Percentiles rank a stretch among this genome's conserved stretches.
These are phyloP conservation scores for Junonia oenone DNA, from an alignment of 2,888 invertebrate genomes.

Conservation along the genomic window DNA sequence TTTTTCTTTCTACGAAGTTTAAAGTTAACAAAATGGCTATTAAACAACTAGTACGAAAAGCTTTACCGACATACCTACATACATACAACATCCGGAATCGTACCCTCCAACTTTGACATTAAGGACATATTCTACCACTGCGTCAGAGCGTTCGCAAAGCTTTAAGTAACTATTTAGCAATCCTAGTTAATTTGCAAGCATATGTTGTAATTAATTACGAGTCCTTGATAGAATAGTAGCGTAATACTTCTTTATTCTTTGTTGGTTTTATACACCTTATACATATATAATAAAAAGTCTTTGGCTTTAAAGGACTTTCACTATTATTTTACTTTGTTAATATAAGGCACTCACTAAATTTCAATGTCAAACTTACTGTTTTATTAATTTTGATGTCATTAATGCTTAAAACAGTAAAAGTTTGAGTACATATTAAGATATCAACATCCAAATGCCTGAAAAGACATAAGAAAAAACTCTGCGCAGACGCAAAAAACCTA, in stretches of 20 bases:
- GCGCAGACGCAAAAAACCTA: slow-evolving; percentile 13
- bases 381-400: neutral
- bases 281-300: neutral
- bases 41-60: no score
- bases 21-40: no score
- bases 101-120: neutral
- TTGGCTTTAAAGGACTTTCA: no score
- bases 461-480: slow-evolving; percentile 16
- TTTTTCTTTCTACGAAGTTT: no score
- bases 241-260: neutral
- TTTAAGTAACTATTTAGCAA: neutral
- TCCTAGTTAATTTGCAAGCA: neutral
- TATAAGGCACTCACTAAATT: neutral
- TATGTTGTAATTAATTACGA: neutral
- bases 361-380: neutral
- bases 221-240: neutral
- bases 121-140: neutral
- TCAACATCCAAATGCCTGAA: slow-evolving; percentile 2
- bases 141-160: neutral
- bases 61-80: no score
- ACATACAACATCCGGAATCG: neutral
- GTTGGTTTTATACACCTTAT: neutral
- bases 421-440: neutral
- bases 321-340: neutral
- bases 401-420: neutral